Conservation (phyloP, 2,113 vertebrate species). For the Heterocephalus glaber region DNA sequence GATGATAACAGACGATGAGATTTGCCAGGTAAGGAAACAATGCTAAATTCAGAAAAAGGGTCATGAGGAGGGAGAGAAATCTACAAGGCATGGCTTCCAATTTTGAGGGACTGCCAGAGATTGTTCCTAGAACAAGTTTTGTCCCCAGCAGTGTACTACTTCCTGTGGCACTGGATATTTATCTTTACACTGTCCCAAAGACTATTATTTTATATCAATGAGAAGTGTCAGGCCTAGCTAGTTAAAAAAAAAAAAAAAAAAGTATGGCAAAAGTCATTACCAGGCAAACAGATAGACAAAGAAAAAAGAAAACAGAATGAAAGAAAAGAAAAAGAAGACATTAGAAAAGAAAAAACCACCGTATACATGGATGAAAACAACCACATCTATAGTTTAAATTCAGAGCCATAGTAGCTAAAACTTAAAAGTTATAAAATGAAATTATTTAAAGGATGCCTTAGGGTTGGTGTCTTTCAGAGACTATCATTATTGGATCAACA, state of each 20-base stretch:
- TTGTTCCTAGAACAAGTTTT: background rate
- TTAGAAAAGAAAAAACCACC: background rate
- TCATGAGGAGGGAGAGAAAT: background rate
- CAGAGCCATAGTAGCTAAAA: background rate
- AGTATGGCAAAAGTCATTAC: background rate
- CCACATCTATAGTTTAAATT: background rate
- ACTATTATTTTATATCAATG: background rate
- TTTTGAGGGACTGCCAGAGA: background rate
- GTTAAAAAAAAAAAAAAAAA: background rate
- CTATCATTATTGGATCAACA: background rate
- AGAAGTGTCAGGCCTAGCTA: background rate
- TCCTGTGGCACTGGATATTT: background rate
- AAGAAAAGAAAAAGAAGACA: background rate
- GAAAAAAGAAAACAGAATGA: background rate
- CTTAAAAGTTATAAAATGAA: background rate
- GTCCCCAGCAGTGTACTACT: background rate
- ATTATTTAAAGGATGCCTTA: background rate
- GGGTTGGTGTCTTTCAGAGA: background rate
- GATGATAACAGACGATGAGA: slow-evolving; percentile 4
- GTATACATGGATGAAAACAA: background rate
- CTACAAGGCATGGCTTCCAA: background rate
- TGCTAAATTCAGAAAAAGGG: background rate
- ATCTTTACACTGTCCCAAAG: background rate
- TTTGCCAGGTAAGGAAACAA: slow-evolving; percentile 54
- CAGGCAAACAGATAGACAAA: background rate